A percentile compares a stretch with the other conserved stretches of the same genome.
phyloP scores from a whole-genome alignment of 2,113 vertebrate species.

The Polypterus bichir region DNA sequence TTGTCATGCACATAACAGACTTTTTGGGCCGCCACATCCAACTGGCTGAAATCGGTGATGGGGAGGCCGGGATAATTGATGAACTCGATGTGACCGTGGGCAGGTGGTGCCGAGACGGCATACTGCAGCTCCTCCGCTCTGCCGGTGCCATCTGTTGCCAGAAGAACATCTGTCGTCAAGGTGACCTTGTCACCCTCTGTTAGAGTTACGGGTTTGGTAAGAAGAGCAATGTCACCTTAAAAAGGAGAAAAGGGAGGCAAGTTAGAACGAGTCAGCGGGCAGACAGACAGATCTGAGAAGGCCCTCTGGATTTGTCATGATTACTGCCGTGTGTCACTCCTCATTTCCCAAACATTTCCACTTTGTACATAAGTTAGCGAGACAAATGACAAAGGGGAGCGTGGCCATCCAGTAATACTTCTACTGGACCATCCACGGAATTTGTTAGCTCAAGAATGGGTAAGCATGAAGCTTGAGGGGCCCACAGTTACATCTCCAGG shows the following conservation, averaged over 20 bases:
- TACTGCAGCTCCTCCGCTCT: constrained; percentile 78
- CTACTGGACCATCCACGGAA: no score
- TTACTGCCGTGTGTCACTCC: no score
- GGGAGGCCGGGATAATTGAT: constrained; percentile 64
- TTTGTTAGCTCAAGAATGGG: no score
- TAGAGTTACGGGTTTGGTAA: constrained; percentile 70
- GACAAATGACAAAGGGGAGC: no score
- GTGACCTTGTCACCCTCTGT: constrained; percentile 79
- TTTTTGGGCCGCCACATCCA: constrained; percentile 73
- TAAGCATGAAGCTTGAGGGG: no score
- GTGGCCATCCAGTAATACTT: no score
- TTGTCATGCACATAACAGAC: constrained; percentile 68
- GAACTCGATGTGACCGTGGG: constrained; percentile 72
- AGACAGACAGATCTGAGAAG: background rate
- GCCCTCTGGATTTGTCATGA: no score
- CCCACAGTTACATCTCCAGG: no score
- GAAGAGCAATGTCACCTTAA: constrained; percentile 72
- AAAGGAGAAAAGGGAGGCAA: constrained; percentile 8
- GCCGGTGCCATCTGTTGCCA: constrained; percentile 73
- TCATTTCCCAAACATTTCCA: no score
- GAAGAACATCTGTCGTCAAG: constrained; percentile 82
- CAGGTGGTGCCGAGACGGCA: constrained; percentile 61
- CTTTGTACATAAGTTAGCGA: no score
- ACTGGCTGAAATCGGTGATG: constrained; percentile 65
- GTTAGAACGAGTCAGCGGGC: background rate